Evolutionary conservation across 2,888 invertebrate genomes (phyloP), one percentile per base, ranked within the genome.

Genomic region (Lottia gigantea): DNA sequence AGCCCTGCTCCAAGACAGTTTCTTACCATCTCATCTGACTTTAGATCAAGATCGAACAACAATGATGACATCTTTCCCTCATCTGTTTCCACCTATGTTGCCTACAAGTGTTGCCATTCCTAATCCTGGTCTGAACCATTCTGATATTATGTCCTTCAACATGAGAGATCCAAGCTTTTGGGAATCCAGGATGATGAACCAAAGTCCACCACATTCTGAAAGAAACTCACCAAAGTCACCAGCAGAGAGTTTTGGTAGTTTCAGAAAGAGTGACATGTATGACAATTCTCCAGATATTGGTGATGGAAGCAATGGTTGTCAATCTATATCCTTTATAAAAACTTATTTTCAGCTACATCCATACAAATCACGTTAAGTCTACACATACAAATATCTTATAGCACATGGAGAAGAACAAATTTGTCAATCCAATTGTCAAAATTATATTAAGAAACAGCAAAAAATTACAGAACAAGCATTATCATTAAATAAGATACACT

Each of bases 51-150:
- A 81, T 26, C 71, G 72, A 23, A 11, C 71, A 72, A 26, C 40
- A 70, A 55, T 67, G 45, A 45, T 70, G 1, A 65, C 66, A 25
- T 67, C 73, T 25, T 92, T 92, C 82, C 94, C 94, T 68, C 94
- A 95, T 71, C 94, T 95, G 91, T 92, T 96, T 90, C 94, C 94
- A 80, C 93, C 94, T 79, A 94, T 95, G 85, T 91, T 97, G 88
- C 96, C 97, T 11, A 97, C 97, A 74, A 95, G 96, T 76, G 97
- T 97, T 87, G 97, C 97, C 88, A 97, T 97, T 89, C 95, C 97
- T 74, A 97, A 97, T 90, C 97, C 97, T 72, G 95, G 95, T 87
- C 92, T 97, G 83, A 96, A 96, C 66, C 85, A 87, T 69, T 84
- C 87, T 4, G 85, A 86, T 72, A 76, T 87, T 40, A 73, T 87